These are phyloP conservation scores for Epinephelus fuscoguttatus DNA, from an alignment of 2,113 vertebrate genomes.

Conservation along the genomic window DNA sequence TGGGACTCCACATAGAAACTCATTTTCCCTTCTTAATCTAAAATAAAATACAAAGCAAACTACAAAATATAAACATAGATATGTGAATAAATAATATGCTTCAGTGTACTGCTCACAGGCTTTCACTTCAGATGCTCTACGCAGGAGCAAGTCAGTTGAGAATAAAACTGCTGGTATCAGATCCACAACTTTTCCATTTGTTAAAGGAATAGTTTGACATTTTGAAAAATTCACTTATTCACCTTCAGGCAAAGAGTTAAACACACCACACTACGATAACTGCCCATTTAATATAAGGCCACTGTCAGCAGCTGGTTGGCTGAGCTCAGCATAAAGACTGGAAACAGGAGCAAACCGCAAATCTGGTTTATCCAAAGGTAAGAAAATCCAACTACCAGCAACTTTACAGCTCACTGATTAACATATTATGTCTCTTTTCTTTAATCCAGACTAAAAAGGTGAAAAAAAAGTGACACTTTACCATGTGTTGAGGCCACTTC, in stretches of 20 bases:
- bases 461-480: no score
- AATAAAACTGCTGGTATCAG: not conserved
- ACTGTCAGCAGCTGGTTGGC: not conserved
- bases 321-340: no score
- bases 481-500: no score
- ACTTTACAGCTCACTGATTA: no score
- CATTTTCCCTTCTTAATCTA: not conserved
- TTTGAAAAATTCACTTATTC: not conserved
- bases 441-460: not conserved
- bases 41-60: not conserved
- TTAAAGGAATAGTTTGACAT: not conserved
- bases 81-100: constrained; percentile 18
- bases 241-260: not conserved
- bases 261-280: not conserved
- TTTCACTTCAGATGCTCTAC: not conserved
- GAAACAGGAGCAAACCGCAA: no score
- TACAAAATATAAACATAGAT: not conserved
- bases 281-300: no score
- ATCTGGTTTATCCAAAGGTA: no score
- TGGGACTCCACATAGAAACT: no score
- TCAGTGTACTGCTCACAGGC: no score
- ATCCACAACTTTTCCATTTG: not conserved
- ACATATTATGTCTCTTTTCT: not conserved
- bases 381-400: no score
- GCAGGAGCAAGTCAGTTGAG: not conserved